Evolutionary conservation across 2,888 invertebrate species (phyloP).

Genomic region (Tuta absoluta): DNA sequence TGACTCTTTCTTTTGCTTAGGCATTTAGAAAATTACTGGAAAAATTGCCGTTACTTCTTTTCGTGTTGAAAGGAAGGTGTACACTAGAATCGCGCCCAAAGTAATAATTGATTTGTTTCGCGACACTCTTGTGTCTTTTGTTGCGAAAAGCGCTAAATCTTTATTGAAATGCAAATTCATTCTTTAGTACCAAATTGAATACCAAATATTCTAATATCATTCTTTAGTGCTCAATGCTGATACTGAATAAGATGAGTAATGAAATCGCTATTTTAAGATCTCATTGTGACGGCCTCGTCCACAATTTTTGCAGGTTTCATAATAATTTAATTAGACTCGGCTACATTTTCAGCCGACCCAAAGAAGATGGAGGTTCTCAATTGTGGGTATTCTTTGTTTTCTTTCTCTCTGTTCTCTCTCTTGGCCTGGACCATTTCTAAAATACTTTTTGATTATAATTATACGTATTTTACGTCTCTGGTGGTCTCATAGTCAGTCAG

Average conservation of each 20-base stretch:
- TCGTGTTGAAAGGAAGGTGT: too few species aligned
- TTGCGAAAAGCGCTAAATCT: neutral
- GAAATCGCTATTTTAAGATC: neutral
- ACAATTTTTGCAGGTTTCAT: neutral
- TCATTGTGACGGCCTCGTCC: neutral
- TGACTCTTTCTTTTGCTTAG: neutral
- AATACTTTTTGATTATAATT: too few species aligned
- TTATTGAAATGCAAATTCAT: conserved; percentile 15
- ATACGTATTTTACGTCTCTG: too few species aligned
- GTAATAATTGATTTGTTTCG: neutral
- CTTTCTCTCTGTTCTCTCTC: too few species aligned
- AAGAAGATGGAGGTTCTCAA: neutral
- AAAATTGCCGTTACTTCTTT: too few species aligned
- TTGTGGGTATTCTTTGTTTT: neutral
- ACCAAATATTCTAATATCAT: too few species aligned
- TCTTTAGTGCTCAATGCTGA: too few species aligned
- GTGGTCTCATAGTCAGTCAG: too few species aligned
- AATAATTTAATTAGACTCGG: neutral
- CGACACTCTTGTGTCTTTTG: neutral
- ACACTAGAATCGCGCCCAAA: neutral
- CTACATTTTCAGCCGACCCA: neutral
- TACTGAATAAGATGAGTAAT: conserved; percentile 6
- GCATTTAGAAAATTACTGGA: neutral
- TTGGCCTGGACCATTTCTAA: too few species aligned
- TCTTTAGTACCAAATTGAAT: too few species aligned